Percentiles rank a stretch among this genome's conserved stretches.
phyloP scores from a whole-genome alignment of 2,797 vertebrate species.

The Momotus momota region DNA sequence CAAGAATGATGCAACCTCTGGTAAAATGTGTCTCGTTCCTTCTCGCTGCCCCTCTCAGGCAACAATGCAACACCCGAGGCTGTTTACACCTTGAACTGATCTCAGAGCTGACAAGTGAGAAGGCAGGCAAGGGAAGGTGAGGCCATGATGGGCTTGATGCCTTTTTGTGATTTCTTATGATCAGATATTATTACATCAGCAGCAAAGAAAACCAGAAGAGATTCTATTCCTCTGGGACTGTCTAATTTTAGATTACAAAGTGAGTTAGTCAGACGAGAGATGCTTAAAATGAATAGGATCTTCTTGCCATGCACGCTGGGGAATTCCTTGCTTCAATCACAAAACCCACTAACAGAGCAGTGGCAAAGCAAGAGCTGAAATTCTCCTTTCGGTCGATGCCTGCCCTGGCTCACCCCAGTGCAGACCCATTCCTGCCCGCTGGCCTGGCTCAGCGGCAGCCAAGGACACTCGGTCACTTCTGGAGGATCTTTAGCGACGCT shows the following conservation, averaged over 20 bases:
- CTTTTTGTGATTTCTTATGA: background rate
- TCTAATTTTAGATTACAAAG: constrained; percentile 34
- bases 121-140: background rate
- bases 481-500: background rate
- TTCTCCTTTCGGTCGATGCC: background rate
- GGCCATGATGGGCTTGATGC: background rate
- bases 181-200: background rate
- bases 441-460: background rate
- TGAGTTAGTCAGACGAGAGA: constrained; percentile 12
- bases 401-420: background rate
- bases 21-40: background rate
- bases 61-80: background rate
- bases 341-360: constrained; percentile 4
- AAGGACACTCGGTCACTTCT: background rate
- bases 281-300: background rate
- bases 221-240: background rate
- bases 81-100: background rate
- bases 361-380: background rate
- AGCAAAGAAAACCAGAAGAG: background rate
- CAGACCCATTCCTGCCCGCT: background rate
- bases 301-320: background rate
- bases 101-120: background rate
- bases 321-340: constrained; percentile 1
- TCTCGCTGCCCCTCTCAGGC: background rate
- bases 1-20: background rate